Conservation (phyloP, 2,797 vertebrate species). For the Poeciliopsis gracilis region DNA sequence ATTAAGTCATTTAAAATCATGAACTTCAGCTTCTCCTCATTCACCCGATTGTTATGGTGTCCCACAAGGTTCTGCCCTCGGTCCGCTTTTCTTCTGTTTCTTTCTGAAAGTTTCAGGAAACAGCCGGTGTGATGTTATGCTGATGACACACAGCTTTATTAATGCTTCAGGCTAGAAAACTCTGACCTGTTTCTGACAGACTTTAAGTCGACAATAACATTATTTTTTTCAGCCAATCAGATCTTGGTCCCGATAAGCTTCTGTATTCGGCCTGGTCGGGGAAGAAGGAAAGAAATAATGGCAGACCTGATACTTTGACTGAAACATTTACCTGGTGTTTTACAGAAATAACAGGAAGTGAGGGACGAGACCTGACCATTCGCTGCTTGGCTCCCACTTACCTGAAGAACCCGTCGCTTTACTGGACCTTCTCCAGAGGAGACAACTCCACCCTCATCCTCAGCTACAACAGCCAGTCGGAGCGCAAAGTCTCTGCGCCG, state of each 20-base stretch:
- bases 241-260: neutral
- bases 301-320: neutral
- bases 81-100: neutral
- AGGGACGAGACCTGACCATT: conserved; percentile 72
- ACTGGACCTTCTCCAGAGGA: conserved; percentile 73
- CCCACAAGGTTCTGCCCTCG: neutral
- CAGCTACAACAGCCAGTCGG: conserved; percentile 66
- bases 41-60: neutral
- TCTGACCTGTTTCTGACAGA: neutral
- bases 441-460: conserved; percentile 61
- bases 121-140: neutral
- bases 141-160: neutral
- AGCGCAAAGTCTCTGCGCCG: conserved; percentile 6
- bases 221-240: too few species aligned
- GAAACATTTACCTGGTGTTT: neutral
- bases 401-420: conserved; percentile 66
- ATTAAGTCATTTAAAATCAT: too few species aligned
- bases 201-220: too few species aligned
- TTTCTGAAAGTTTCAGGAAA: neutral
- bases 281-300: neutral
- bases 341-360: conserved; percentile 54
- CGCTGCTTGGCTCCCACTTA: conserved; percentile 71
- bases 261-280: neutral
- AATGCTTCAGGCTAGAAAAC: neutral
- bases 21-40: neutral